These are phyloP conservation scores for Aphidoletes aphidimyza DNA, from an alignment of 2,888 invertebrate genomes.

Conservation along the genomic window DNA sequence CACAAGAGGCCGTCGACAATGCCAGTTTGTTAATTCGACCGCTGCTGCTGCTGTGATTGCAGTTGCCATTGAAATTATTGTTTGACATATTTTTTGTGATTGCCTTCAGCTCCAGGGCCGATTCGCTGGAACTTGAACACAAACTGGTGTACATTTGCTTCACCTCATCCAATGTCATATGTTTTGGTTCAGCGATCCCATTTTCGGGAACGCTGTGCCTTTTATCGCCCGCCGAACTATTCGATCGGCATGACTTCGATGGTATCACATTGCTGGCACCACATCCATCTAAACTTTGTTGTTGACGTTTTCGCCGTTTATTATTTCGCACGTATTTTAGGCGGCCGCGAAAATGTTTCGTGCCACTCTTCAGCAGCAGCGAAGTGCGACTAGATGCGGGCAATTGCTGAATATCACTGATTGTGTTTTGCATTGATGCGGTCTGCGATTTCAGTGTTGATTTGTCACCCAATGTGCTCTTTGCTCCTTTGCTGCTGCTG, in stretches of 20 bases:
- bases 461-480: constrained; percentile 52
- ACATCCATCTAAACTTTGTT: constrained; percentile 5
- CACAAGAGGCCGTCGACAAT: not conserved
- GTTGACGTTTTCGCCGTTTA: constrained; percentile 64
- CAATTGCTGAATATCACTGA: constrained; percentile 22
- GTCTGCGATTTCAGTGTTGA: constrained; percentile 58
- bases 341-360: constrained; percentile 55
- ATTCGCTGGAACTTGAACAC: constrained; percentile 80
- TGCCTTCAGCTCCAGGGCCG: constrained; percentile 56
- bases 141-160: constrained; percentile 84
- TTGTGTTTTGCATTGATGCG: constrained; percentile 45
- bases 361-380: constrained; percentile 54
- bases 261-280: not conserved
- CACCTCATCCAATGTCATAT: constrained; percentile 84
- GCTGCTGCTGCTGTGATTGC: not conserved
- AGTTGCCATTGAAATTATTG: constrained; percentile 33
- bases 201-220: constrained; percentile 77
- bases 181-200: constrained; percentile 71
- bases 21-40: constrained; percentile 12
- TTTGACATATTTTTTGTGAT: constrained; percentile 53
- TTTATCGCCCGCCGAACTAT: constrained; percentile 67
- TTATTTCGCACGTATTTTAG: constrained; percentile 62
- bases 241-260: constrained; percentile 52
- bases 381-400: not conserved
- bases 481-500: constrained; percentile 40